These are phyloP conservation scores for Elaeidobius kamerunicus DNA, from an alignment of 2,888 invertebrate genomes.

Conservation along the genomic window DNA sequence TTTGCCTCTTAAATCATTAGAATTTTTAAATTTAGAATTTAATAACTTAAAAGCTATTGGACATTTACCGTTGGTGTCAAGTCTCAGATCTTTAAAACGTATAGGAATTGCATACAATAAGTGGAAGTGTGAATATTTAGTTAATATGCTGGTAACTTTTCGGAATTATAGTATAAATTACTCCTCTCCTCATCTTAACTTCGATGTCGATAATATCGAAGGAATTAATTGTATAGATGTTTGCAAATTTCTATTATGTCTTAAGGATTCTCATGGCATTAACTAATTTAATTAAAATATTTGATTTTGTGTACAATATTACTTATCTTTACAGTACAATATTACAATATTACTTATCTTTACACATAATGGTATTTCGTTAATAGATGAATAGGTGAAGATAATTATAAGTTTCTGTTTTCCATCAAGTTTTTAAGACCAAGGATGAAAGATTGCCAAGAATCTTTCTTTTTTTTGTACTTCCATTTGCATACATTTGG, in stretches of 20 bases:
- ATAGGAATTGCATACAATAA: conserved; percentile 33
- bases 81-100: conserved; percentile 24
- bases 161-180: conserved; percentile 28
- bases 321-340: too few species aligned
- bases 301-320: too few species aligned
- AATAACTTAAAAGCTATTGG: conserved; percentile 33
- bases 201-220: conserved; percentile 30
- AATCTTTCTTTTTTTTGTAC: too few species aligned
- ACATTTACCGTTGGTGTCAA: conserved; percentile 17
- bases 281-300: conserved; percentile 6
- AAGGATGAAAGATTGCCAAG: too few species aligned
- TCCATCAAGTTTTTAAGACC: too few species aligned
- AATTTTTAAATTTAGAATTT: conserved; percentile 29
- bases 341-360: too few species aligned
- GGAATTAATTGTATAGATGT: conserved; percentile 33
- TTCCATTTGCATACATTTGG: too few species aligned
- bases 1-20: conserved; percentile 28
- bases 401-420: too few species aligned
- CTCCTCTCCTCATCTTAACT: conserved; percentile 17
- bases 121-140: conserved; percentile 34
- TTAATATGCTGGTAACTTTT: conserved; percentile 30
- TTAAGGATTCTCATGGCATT: conserved; percentile 20
- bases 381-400: too few species aligned
- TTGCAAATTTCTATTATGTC: conserved; percentile 28
- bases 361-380: too few species aligned